phyloP scores from a whole-genome alignment of 2,888 invertebrate species.

The Oscheius sp. region DNA sequence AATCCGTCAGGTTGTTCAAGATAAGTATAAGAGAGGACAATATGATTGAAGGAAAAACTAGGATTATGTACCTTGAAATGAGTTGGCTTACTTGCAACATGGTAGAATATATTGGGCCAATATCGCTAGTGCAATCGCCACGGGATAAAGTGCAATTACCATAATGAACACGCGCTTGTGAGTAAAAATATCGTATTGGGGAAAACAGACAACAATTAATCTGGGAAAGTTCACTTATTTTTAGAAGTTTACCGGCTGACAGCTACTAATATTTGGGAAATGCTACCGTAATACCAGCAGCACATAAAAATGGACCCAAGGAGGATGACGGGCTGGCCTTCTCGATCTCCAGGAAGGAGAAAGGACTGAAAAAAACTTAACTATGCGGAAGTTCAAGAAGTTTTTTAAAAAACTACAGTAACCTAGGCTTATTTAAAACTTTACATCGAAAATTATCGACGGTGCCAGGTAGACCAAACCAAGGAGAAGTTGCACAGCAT shows the following conservation, averaged over 20 bases:
- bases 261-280: conserved; percentile 56
- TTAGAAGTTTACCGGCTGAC: conserved; percentile 37
- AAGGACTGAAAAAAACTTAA: conserved; percentile 37
- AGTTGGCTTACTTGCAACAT: conserved; percentile 51
- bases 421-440: neutral
- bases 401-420: neutral
- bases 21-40: conserved; percentile 48
- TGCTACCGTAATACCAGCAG: conserved; percentile 54
- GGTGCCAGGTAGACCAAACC: conserved; percentile 47
- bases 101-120: conserved; percentile 50
- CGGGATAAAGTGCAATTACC: conserved; percentile 38
- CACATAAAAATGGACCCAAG: conserved; percentile 51
- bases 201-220: conserved; percentile 45
- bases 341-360: conserved; percentile 37
- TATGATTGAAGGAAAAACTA: conserved; percentile 53
- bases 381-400: no score
- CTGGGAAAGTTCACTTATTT: conserved; percentile 29
- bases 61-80: neutral
- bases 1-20: conserved; percentile 30
- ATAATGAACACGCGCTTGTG: conserved; percentile 30
- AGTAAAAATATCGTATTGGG: conserved; percentile 43
- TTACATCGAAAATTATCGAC: conserved; percentile 39
- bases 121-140: conserved; percentile 39
- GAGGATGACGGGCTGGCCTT: conserved; percentile 25
- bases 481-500: conserved; percentile 42